Percentiles rank a stretch among this genome's conserved stretches.
These are phyloP conservation scores for Monomorium pharaonis DNA, from an alignment of 1,140 invertebrate species.

Conservation along the genomic window DNA sequence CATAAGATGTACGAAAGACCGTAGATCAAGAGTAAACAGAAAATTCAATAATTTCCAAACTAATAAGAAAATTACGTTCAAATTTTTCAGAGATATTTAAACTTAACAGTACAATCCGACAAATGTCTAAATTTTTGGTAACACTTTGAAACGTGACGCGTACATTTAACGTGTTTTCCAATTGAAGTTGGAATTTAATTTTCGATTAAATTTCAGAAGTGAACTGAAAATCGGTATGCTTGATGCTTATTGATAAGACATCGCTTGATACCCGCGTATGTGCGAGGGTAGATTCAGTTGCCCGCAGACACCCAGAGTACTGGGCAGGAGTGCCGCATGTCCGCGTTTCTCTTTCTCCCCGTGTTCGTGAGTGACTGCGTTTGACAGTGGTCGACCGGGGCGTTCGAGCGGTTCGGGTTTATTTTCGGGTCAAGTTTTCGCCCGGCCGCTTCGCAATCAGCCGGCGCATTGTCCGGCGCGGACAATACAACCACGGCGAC, in stretches of 20 bases:
- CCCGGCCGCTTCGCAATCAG: slow-evolving; percentile 79
- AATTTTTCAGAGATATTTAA: too few species aligned
- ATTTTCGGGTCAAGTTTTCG: slow-evolving; percentile 82
- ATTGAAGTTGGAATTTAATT: background rate
- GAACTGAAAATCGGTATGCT: background rate
- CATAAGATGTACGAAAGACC: too few species aligned
- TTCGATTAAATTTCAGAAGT: background rate
- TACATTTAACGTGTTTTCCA: background rate
- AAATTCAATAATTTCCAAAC: too few species aligned
- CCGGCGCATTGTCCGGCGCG: slow-evolving; percentile 75
- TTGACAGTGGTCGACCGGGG: slow-evolving; percentile 70
- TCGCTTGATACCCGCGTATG: background rate
- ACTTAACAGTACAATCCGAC: too few species aligned
- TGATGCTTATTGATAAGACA: background rate
- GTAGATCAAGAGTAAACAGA: too few species aligned
- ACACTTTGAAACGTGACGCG: too few species aligned
- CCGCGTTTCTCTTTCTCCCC: slow-evolving; percentile 7
- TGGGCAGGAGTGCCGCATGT: background rate
- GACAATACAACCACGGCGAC: slow-evolving; percentile 78
- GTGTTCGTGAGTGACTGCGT: slow-evolving; percentile 75
- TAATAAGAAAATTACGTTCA: too few species aligned
- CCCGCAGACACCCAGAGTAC: background rate
- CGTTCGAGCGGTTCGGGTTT: slow-evolving; percentile 76
- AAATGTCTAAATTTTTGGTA: too few species aligned
- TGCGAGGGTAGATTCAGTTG: background rate